Evolutionary conservation across 2,888 invertebrate species (phyloP).

Genomic region (Clostera curtula): DNA sequence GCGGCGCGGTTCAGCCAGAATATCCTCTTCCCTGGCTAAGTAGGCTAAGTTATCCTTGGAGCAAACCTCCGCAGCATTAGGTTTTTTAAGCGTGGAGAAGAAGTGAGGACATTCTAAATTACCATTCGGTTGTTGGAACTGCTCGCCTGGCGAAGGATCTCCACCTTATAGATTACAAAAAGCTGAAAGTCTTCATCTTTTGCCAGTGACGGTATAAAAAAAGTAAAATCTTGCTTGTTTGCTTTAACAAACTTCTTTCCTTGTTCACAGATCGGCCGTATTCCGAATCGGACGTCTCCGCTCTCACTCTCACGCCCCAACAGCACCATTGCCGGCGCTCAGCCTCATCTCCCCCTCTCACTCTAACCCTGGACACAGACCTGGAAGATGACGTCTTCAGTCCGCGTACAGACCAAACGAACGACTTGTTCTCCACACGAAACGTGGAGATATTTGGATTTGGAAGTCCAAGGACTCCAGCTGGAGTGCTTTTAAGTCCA

Average conservation of each 20-base stretch:
- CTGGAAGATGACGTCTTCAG: conserved; percentile 67
- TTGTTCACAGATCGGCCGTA: conserved; percentile 55
- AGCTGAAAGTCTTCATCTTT: too few species aligned
- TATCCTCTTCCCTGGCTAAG: too few species aligned
- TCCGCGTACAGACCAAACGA: conserved; percentile 47
- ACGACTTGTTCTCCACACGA: conserved; percentile 57
- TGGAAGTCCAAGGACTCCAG: conserved; percentile 56
- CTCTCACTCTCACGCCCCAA: conserved; percentile 32
- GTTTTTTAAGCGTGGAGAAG: too few species aligned
- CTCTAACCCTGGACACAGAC: conserved; percentile 53
- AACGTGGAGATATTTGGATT: conserved; percentile 61
- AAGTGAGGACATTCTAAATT: too few species aligned
- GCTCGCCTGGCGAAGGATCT: too few species aligned
- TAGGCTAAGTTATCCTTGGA: too few species aligned
- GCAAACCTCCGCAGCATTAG: too few species aligned
- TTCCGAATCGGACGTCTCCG: conserved; percentile 52
- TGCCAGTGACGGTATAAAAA: too few species aligned
- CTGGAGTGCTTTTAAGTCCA: conserved; percentile 57
- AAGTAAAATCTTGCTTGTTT: too few species aligned
- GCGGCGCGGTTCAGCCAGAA: too few species aligned
- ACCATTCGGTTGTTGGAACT: too few species aligned
- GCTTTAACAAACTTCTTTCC: conserved; percentile 3
- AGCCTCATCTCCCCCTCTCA: conserved; percentile 55
- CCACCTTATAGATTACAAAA: too few species aligned
- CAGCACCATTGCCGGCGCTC: conserved; percentile 45